These are phyloP conservation scores for Andricus curvator DNA, from an alignment of 2,888 invertebrate species.

Conservation along the genomic window DNA sequence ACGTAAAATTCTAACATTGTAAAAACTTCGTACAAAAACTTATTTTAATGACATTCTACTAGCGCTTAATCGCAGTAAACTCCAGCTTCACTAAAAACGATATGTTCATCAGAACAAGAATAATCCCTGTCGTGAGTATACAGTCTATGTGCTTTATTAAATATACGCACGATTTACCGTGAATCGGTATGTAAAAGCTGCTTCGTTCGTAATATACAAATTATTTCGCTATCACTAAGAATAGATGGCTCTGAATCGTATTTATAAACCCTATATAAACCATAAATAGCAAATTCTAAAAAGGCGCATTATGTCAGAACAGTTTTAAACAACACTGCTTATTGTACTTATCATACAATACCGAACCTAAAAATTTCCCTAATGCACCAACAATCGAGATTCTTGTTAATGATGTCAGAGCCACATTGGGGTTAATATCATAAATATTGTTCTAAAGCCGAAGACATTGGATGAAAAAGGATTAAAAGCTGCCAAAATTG, in stretches of 20 bases:
- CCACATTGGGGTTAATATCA: constrained; percentile 1
- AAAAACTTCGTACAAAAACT: constrained; percentile 64
- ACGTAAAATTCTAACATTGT: constrained; percentile 75
- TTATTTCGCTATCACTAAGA: constrained; percentile 32
- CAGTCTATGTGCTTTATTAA: constrained; percentile 50
- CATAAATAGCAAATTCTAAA: constrained; percentile 45
- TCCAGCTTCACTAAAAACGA: constrained; percentile 33
- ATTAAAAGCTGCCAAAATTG: background rate
- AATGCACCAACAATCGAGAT: constrained; percentile 11
- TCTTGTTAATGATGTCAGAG: background rate
- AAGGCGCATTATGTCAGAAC: background rate
- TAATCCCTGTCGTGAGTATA: constrained; percentile 55
- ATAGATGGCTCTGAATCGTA: constrained; percentile 46
- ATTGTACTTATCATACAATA: constrained; percentile 29
- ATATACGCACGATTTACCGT: constrained; percentile 49
- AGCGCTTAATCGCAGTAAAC: constrained; percentile 21
- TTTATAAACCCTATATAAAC: constrained; percentile 40
- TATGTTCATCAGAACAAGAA: constrained; percentile 43
- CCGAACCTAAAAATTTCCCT: constrained; percentile 39
- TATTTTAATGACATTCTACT: constrained; percentile 54
- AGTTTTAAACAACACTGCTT: constrained; percentile 50
- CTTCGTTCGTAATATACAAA: constrained; percentile 59
- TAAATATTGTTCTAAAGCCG: constrained; percentile 27
- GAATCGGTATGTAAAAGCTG: constrained; percentile 51
- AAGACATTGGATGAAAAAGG: constrained; percentile 9